Percentiles rank a stretch among this genome's conserved stretches.
Evolutionary conservation across 35 echinoderm and acorn worm species (phyloP).

Genomic region (Apostichopus californicus): DNA sequence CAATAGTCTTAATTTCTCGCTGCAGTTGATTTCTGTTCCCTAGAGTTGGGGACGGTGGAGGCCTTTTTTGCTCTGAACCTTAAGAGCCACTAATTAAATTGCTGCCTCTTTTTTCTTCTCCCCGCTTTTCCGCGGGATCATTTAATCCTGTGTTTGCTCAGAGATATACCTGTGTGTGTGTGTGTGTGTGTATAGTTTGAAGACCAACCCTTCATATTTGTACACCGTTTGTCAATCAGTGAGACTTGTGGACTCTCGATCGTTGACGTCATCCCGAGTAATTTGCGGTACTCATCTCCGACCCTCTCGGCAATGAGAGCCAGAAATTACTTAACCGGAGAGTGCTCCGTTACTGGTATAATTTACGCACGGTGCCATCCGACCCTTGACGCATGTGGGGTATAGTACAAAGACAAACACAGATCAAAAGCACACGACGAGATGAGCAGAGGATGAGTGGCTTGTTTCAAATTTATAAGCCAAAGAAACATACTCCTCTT

Average conservation of each 20-base stretch:
- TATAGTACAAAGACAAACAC: not conserved
- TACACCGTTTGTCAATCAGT: conserved; percentile 46
- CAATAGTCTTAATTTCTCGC: not conserved
- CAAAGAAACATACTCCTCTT: not conserved
- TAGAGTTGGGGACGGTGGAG: not conserved
- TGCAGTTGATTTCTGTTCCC: conserved; percentile 11
- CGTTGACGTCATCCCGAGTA: conserved; percentile 27
- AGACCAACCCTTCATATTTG: conserved; percentile 19
- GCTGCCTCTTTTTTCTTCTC: not conserved
- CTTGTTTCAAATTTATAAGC: not conserved
- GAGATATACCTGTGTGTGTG: conserved; percentile 14
- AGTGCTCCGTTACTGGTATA: conserved; percentile 5
- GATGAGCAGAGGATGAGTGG: not conserved
- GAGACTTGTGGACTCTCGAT: not conserved
- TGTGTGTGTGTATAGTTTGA: not conserved
- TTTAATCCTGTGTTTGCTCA: conserved; percentile 30
- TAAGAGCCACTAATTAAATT: conserved; percentile 19
- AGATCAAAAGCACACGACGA: not conserved
- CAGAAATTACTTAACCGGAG: conserved; percentile 20
- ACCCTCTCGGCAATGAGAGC: not conserved
- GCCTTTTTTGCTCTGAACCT: not conserved
- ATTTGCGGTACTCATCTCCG: conserved; percentile 27
- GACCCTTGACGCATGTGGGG: not conserved
- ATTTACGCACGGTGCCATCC: conserved; percentile 10
- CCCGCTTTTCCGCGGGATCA: not conserved